Percentiles rank a stretch among this genome's conserved stretches.
Evolutionary conservation across 2,888 invertebrate genomes (phyloP).

Genomic region (Synanthedon vespiformis): DNA sequence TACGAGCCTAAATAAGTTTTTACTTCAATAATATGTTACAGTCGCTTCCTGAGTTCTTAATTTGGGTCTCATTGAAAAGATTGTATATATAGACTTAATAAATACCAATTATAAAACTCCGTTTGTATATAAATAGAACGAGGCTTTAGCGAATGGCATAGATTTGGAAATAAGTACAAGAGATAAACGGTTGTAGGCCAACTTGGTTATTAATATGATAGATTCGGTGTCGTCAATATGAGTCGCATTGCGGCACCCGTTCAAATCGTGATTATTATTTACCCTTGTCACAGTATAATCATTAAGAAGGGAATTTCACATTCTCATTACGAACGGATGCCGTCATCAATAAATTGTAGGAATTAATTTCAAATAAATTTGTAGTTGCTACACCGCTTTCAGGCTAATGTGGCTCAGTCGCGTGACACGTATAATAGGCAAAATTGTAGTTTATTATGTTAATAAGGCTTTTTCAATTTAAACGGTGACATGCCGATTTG

Average conservation of each 20-base stretch:
- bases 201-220: background rate
- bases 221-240: background rate
- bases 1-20: no score
- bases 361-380: background rate
- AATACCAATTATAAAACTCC: no score
- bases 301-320: no score
- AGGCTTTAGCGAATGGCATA: no score
- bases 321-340: no score
- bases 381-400: background rate
- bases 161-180: no score
- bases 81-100: no score
- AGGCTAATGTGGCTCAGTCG: slow-evolving; percentile 9
- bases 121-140: no score
- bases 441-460: slow-evolving; percentile 22
- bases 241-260: background rate
- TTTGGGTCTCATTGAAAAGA: no score
- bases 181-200: no score
- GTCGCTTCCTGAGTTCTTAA: no score
- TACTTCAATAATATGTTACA: no score
- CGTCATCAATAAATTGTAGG: background rate
- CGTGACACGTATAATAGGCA: slow-evolving; percentile 16
- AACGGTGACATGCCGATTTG: slow-evolving; percentile 14
- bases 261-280: background rate
- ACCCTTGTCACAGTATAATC: background rate
- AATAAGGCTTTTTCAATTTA: slow-evolving; percentile 30